Conservation (phyloP, 1,140 invertebrate species). For the Euwallacea fornicatus region DNA sequence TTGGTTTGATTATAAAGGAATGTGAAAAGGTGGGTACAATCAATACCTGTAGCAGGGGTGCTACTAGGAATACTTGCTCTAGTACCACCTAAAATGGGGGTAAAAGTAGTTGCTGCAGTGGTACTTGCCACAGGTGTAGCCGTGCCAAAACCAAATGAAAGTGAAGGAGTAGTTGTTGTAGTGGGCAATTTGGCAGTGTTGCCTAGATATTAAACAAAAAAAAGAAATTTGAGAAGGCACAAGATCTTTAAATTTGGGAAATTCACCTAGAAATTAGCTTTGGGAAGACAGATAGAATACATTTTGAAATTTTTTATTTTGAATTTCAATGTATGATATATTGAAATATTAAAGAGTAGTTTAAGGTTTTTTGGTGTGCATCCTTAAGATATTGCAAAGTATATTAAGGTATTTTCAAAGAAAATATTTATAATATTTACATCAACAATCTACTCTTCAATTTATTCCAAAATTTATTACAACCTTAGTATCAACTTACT, state of each 20-base stretch:
- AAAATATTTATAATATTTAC: neutral
- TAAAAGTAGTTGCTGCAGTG: neutral
- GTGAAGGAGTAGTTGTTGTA: slow-evolving; percentile 15
- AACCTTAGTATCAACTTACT: neutral
- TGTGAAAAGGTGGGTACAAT: too few relatives aligned
- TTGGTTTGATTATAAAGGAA: slow-evolving; percentile 22
- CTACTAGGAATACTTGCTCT: too few relatives aligned
- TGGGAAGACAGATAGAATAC: neutral
- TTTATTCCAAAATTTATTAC: neutral
- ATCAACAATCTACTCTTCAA: neutral
- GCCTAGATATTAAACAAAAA: neutral
- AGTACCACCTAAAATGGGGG: slow-evolving; percentile 1
- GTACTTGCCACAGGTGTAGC: slow-evolving; percentile 40
- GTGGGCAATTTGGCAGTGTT: slow-evolving; percentile 13
- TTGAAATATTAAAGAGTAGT: neutral
- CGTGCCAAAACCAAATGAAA: slow-evolving; percentile 45
- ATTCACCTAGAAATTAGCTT: neutral
- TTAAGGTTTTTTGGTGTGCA: slow-evolving; percentile 14
- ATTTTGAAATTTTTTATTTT: neutral
- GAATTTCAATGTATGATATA: neutral
- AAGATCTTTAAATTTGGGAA: neutral
- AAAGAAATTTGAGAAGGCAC: neutral
- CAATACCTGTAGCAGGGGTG: too few relatives aligned
- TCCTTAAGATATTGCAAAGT: neutral
- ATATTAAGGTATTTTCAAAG: neutral